A percentile compares a stretch with the other conserved stretches of the same genome.
These are phyloP conservation scores for Cosmia trapezina DNA, from an alignment of 2,888 invertebrate species.

Conservation along the genomic window DNA sequence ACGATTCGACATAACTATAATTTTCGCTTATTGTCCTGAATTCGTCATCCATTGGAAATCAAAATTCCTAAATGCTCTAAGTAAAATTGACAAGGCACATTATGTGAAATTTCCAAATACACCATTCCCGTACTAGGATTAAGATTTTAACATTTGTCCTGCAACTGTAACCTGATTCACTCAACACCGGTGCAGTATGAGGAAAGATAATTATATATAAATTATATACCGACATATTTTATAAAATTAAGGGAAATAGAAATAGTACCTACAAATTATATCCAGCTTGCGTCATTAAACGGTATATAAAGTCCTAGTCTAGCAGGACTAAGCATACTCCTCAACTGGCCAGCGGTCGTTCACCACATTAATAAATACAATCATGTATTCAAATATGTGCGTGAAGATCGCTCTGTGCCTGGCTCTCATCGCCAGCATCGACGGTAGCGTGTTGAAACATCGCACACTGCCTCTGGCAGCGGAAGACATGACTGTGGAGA, in stretches of 20 bases:
- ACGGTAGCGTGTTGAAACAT: constrained; percentile 57
- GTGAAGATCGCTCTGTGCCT: constrained; percentile 58
- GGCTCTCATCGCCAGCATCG: constrained; percentile 55
- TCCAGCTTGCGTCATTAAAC: constrained; percentile 22
- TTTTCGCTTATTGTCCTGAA: neutral
- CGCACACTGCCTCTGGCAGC: constrained; percentile 51
- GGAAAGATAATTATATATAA: neutral
- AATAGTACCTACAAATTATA: neutral
- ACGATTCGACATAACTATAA: no score
- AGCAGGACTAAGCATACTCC: neutral
- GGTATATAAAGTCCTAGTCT: constrained; percentile 29
- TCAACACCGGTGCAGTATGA: neutral
- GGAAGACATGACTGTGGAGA: constrained; percentile 62
- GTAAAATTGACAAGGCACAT: neutral
- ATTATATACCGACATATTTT: neutral
- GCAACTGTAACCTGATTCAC: neutral
- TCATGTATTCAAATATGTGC: constrained; percentile 58
- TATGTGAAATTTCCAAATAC: neutral
- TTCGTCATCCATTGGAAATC: neutral
- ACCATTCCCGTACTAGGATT: no score
- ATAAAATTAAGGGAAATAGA: neutral
- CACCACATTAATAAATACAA: constrained; percentile 53
- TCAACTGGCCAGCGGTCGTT: constrained; percentile 9
- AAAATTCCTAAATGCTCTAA: neutral
- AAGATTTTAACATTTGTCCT: neutral